Percentiles rank a stretch among this genome's conserved stretches.
Evolutionary conservation across 1,140 invertebrate genomes (phyloP).

Genomic region (Aradophagus sp.): DNA sequence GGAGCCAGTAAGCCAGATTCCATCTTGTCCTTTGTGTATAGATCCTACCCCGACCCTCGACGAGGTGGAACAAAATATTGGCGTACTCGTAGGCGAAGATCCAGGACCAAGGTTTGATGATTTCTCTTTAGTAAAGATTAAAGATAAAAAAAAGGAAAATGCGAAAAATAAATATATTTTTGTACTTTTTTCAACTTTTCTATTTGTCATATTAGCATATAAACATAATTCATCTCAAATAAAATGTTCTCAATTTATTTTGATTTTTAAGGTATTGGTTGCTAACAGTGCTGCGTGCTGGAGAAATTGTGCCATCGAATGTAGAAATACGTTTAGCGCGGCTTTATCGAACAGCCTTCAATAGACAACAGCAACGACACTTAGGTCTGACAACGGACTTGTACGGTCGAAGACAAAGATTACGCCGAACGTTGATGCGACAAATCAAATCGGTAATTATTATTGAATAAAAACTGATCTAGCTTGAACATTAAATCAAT

Average conservation of each 20-base stretch:
- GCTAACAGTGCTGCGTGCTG: constrained; percentile 81
- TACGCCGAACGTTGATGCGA: constrained; percentile 10
- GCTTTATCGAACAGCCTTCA: constrained; percentile 75
- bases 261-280: constrained; percentile 81
- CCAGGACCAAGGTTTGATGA: constrained; percentile 69
- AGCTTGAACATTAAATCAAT: too few relatives aligned
- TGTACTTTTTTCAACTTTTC: not conserved
- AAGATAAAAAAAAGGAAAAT: too few relatives aligned
- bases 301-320: constrained; percentile 64
- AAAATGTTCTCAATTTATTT: not conserved
- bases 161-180: not conserved
- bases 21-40: constrained; percentile 65
- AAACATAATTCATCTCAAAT: too few relatives aligned
- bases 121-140: too few relatives aligned
- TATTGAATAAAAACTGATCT: not conserved
- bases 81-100: constrained; percentile 68
- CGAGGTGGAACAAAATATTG: constrained; percentile 68
- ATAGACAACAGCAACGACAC: constrained; percentile 71
- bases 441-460: constrained; percentile 15
- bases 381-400: constrained; percentile 64
- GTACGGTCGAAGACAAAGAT: constrained; percentile 31
- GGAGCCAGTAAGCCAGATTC: constrained; percentile 9
- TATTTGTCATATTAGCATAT: too few relatives aligned
- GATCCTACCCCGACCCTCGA: constrained; percentile 66
- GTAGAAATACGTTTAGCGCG: constrained; percentile 73